Evolutionary conservation across 2,888 invertebrate genomes (phyloP).

Genomic region (Chymomyza amoena): DNA sequence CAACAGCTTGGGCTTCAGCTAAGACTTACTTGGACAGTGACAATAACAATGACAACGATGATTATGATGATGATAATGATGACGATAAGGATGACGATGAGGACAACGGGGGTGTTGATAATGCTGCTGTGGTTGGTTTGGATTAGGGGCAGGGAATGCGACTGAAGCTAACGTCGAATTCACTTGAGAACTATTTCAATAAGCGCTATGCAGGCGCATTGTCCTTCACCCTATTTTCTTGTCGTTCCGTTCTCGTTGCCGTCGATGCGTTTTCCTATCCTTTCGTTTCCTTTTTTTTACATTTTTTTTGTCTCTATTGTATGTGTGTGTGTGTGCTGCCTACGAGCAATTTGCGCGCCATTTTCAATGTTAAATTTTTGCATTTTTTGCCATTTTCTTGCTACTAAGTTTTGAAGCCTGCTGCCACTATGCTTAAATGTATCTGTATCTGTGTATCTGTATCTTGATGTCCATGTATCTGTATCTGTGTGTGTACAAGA

Average conservation of each 20-base stretch:
- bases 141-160: background rate
- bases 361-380: background rate
- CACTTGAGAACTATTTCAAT: slow-evolving; percentile 73
- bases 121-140: slow-evolving; percentile 7
- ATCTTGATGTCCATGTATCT: background rate
- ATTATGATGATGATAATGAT: slow-evolving; percentile 5
- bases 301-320: background rate
- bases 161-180: slow-evolving; percentile 53
- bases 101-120: background rate
- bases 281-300: background rate
- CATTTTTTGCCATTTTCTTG: background rate
- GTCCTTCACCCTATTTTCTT: slow-evolving; percentile 43
- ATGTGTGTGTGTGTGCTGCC: background rate
- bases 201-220: slow-evolving; percentile 65
- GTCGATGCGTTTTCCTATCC: background rate
- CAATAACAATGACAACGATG: slow-evolving; percentile 1
- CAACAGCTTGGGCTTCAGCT: background rate
- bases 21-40: background rate
- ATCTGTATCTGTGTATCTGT: background rate
- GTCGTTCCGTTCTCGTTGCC: background rate
- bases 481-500: background rate
- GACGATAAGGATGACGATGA: background rate
- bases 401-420: background rate
- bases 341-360: background rate
- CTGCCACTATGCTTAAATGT: background rate